Percentiles rank a stretch among this genome's conserved stretches.
Evolutionary conservation across 2,113 vertebrate genomes (phyloP).

Genomic region (Tetraodon nigroviridis): DNA sequence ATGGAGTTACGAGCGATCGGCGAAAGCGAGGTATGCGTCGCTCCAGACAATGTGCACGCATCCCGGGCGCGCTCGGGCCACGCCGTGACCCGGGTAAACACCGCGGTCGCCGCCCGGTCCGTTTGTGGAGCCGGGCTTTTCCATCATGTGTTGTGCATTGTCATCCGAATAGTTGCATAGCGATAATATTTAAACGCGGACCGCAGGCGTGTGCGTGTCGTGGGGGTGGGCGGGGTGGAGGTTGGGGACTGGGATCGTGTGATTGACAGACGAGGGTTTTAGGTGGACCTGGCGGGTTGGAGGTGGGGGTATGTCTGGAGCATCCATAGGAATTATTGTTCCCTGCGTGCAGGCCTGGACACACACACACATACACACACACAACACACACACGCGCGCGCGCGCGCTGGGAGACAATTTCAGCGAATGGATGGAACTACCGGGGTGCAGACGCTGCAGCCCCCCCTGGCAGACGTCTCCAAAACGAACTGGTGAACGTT

Average conservation of each 20-base stretch:
- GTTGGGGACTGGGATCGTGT: conserved; percentile 69
- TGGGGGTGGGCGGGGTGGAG: conserved; percentile 69
- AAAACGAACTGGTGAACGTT: conserved; percentile 43
- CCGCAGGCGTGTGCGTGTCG: conserved; percentile 61
- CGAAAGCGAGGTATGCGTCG: conserved; percentile 89
- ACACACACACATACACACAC: too few species aligned
- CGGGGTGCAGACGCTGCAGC: conserved; percentile 63
- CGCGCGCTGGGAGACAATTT: conserved; percentile 52
- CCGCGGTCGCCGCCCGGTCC: conserved; percentile 45
- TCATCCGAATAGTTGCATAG: conserved; percentile 65
- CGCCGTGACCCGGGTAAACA: conserved; percentile 54
- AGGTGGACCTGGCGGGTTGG: conserved; percentile 64
- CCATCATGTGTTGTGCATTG: conserved; percentile 58
- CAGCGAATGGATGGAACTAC: conserved; percentile 50
- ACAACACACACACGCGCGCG: too few species aligned
- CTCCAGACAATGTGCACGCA: conserved; percentile 63
- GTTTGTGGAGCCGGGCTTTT: conserved; percentile 28
- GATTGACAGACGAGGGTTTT: conserved; percentile 76
- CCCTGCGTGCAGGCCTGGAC: conserved; percentile 59
- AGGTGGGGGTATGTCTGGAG: conserved; percentile 60
- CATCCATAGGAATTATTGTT: conserved; percentile 72
- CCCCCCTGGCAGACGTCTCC: conserved; percentile 56
- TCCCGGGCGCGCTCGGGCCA: conserved; percentile 42
- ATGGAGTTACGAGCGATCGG: conserved; percentile 95
- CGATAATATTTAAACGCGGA: conserved; percentile 67